Percentiles rank a stretch among this genome's conserved stretches.
Evolutionary conservation across 1,140 invertebrate genomes (phyloP).

Genomic region (Tetramorium parvispinum): DNA sequence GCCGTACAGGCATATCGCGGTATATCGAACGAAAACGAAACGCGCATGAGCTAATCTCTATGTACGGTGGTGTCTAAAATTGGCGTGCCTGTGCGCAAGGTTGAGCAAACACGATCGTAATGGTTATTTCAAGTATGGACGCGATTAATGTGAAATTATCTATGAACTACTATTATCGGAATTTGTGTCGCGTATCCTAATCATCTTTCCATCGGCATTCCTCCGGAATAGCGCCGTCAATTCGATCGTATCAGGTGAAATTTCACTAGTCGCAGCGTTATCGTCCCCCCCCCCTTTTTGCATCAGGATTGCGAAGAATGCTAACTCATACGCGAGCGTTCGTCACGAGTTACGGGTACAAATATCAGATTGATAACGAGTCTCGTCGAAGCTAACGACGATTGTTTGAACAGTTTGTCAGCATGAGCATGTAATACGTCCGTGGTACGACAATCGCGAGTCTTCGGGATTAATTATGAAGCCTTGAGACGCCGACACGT

Average conservation of each 20-base stretch:
- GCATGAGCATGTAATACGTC: background rate
- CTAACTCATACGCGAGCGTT: constrained; percentile 20
- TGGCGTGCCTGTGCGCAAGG: background rate
- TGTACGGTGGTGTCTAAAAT: constrained; percentile 4
- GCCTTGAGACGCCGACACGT: constrained; percentile 29
- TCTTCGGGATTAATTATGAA: constrained; percentile 49
- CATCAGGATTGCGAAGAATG: background rate
- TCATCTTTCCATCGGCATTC: background rate
- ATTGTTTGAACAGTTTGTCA: constrained; percentile 46
- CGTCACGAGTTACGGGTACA: constrained; percentile 8
- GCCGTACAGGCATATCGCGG: background rate
- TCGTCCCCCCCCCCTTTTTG: background rate
- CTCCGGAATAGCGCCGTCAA: background rate
- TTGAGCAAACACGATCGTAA: background rate
- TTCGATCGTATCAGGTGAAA: background rate
- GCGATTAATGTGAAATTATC: constrained; percentile 11
- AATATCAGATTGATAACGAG: constrained; percentile 48
- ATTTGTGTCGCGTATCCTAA: background rate
- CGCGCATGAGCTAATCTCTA: background rate
- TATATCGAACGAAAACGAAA: constrained; percentile 37
- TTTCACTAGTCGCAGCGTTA: constrained; percentile 21
- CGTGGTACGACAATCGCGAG: background rate
- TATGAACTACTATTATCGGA: background rate
- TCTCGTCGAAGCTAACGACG: background rate
- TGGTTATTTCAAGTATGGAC: background rate